Evolutionary conservation across 1,140 invertebrate genomes (phyloP), one percentile per base, ranked within the genome.

Genomic region (Drosophila tropicalis): DNA sequence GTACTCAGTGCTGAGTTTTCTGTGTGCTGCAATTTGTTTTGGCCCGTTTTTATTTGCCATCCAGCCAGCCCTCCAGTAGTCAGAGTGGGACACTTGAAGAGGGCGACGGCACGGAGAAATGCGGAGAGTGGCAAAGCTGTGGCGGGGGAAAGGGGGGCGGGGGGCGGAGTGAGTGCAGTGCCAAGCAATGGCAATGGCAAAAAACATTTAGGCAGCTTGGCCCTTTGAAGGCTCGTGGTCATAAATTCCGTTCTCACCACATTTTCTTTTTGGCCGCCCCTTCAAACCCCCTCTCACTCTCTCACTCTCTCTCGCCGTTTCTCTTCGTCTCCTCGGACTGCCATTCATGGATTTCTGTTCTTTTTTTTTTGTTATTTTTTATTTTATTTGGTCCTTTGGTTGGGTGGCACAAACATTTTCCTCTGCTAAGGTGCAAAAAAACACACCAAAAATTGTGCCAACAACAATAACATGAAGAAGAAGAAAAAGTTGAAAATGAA

Each of bases 161-260:
- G 7, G 36, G 60, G 19, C n/a, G n/a, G n/a, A n/a, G 3, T 10
- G 39, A 40, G 13, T 44, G n/a, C 32, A 13, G 57, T 51, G 9
- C 44, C 19, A 9, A 51, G 44, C 44, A 51, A 51, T 22, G 44
- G 44, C 44, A 17, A 19, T 17, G 15, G 15, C 10, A 25, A 34
- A 70, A 87, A 86, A 82, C 83, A 87, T 87, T 87, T 89, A 87
- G 84, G 74, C 77, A 83, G 72, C 70, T 73, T 79, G 83, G 83
- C 75, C 83, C 89, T 90, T 84, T 79, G 83, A 77, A 87, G 81
- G 89, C 84, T 86, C 81, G 75, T 81, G 89, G 89, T 90, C 75
- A 90, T 90, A 90, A 90, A 90, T 90, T 90, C 89, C 90, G 70
- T 87, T 90, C 87, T 84, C 87, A 87, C 87, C 87, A 90, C 87